Evolutionary conservation across 53 echinoderm and acorn worm genomes (phyloP).

Genomic region (Mesocentrotus franciscanus): DNA sequence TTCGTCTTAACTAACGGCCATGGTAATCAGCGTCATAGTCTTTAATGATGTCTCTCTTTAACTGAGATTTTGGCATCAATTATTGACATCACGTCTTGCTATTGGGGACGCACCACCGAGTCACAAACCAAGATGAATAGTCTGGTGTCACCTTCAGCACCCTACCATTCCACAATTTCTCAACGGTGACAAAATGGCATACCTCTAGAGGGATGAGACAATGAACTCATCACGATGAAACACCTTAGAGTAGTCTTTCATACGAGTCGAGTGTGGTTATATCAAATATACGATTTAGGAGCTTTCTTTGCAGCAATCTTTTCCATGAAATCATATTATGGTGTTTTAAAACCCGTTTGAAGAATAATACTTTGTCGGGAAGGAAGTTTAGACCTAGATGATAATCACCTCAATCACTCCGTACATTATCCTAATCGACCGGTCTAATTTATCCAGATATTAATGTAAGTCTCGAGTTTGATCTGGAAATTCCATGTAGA

Average conservation of each 20-base stretch:
- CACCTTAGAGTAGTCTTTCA: too few species aligned
- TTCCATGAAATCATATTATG: too few species aligned
- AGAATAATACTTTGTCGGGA: not conserved
- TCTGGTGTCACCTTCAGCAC: conserved; percentile 18
- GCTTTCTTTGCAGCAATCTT: too few species aligned
- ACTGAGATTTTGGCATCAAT: not conserved
- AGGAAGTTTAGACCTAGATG: not conserved
- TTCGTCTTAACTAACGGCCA: too few species aligned
- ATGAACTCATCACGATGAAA: not conserved
- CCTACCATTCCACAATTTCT: not conserved
- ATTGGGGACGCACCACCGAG: not conserved
- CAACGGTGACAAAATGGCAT: not conserved
- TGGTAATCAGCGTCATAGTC: too few species aligned
- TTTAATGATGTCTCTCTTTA: not conserved
- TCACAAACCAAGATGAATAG: conserved; percentile 16
- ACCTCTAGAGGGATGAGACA: not conserved
- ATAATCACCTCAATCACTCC: not conserved
- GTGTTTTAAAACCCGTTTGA: not conserved
- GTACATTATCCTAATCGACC: not conserved
- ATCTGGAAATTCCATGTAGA: not conserved
- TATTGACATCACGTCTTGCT: not conserved
- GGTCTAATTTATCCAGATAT: not conserved
- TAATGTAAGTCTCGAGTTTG: not conserved
- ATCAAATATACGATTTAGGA: too few species aligned
- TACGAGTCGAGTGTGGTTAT: too few species aligned